These are phyloP conservation scores for Andrena bicolor DNA, from an alignment of 2,888 invertebrate genomes.

Conservation along the genomic window DNA sequence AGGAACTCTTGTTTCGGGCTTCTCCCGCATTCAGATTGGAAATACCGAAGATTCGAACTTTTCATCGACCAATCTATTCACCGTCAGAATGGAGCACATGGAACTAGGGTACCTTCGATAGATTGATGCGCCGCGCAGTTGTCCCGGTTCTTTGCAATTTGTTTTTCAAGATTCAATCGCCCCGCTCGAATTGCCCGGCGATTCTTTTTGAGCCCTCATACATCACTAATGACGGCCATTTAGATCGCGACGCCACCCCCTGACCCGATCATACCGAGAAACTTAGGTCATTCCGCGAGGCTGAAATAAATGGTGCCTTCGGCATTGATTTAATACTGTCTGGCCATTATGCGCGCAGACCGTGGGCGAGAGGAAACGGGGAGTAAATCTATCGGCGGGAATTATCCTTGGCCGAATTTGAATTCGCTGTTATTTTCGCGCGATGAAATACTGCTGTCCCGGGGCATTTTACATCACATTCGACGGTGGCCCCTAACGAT, in stretches of 20 bases:
- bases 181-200: neutral
- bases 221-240: slow-evolving; percentile 44
- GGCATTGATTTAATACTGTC: slow-evolving; percentile 55
- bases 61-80: neutral
- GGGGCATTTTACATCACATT: slow-evolving; percentile 12
- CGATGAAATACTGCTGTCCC: slow-evolving; percentile 15
- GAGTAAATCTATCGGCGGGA: slow-evolving; percentile 56
- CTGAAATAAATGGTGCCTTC: slow-evolving; percentile 43
- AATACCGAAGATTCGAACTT: no score
- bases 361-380: slow-evolving; percentile 31
- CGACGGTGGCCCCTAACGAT: slow-evolving; percentile 14
- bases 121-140: neutral
- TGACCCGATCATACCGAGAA: slow-evolving; percentile 4
- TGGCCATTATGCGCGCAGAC: slow-evolving; percentile 37
- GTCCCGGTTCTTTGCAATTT: slow-evolving; percentile 23
- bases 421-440: slow-evolving; percentile 36
- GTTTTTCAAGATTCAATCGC: slow-evolving; percentile 33
- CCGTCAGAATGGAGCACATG: neutral
- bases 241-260: neutral
- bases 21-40: no score
- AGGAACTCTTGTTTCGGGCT: no score
- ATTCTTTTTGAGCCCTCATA: slow-evolving; percentile 27
- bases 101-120: neutral
- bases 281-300: slow-evolving; percentile 48
- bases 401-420: slow-evolving; percentile 45